Evolutionary conservation across 2,797 vertebrate species (phyloP).

Genomic region (Fratercula arctica): DNA sequence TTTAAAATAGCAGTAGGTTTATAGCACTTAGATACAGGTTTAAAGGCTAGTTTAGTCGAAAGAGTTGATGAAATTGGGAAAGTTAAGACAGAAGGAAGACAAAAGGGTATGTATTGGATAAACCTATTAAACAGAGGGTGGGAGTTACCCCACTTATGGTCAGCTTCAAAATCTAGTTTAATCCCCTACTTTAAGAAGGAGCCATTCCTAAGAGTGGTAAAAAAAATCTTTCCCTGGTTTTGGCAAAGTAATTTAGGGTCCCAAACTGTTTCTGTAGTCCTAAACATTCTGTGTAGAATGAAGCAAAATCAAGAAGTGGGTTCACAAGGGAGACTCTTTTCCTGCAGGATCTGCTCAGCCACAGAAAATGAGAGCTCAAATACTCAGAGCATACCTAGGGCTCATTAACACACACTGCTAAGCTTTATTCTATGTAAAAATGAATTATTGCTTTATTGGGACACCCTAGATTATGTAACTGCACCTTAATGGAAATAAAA

Average conservation of each 20-base stretch:
- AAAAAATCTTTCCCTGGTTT: neutral
- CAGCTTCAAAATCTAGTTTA: neutral
- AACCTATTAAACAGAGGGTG: neutral
- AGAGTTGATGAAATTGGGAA: neutral
- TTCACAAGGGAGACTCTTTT: neutral
- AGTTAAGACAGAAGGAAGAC: neutral
- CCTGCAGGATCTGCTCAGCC: neutral
- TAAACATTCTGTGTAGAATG: neutral
- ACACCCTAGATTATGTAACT: neutral
- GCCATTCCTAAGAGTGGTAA: neutral
- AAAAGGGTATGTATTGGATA: neutral
- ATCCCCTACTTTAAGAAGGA: neutral
- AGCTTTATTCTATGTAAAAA: neutral
- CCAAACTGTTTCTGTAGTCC: neutral
- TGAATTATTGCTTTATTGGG: slow-evolving; percentile 5
- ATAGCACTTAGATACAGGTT: neutral
- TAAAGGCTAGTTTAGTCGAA: neutral
- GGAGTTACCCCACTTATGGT: neutral
- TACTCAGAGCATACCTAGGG: neutral
- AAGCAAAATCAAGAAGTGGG: neutral
- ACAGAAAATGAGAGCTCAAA: neutral
- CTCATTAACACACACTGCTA: neutral
- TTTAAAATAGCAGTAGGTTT: neutral
- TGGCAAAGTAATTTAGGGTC: neutral
- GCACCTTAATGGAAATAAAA: neutral